Percentiles rank a stretch among this genome's conserved stretches.
These are phyloP conservation scores for Cyphomyrus plagiostoma DNA, from an alignment of 2,113 vertebrate species.

Conservation along the genomic window DNA sequence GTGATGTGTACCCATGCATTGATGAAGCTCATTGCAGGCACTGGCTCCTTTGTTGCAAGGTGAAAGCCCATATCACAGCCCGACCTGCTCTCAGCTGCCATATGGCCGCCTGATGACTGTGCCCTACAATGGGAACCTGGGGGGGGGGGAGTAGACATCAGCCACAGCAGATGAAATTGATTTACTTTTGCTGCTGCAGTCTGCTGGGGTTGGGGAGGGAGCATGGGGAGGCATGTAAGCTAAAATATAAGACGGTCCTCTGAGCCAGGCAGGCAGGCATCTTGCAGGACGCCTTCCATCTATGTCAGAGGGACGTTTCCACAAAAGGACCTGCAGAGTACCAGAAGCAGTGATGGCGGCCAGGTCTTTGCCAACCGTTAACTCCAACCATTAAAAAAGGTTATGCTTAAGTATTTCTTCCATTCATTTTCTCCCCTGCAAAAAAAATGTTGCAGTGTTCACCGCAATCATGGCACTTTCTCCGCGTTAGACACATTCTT, in stretches of 20 bases:
- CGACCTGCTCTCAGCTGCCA: constrained; percentile 77
- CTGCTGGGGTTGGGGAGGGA: constrained; percentile 19
- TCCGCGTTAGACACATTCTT: background rate
- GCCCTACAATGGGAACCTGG: constrained; percentile 51
- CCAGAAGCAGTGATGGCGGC: constrained; percentile 25
- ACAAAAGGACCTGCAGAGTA: constrained; percentile 21
- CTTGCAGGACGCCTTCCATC: constrained; percentile 36
- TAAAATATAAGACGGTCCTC: constrained; percentile 29
- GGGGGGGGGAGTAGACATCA: constrained; percentile 20
- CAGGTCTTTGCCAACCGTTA: constrained; percentile 24
- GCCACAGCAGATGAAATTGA: constrained; percentile 55
- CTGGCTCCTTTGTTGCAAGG: constrained; percentile 60
- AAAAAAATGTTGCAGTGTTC: background rate
- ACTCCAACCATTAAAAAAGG: background rate
- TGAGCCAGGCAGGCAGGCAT: constrained; percentile 38
- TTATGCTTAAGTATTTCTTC: background rate
- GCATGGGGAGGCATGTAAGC: constrained; percentile 44
- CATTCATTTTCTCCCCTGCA: background rate
- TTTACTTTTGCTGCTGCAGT: constrained; percentile 48
- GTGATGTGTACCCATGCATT: constrained; percentile 58
- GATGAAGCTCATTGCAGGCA: constrained; percentile 55
- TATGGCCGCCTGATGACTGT: constrained; percentile 67
- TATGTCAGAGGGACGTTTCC: constrained; percentile 28
- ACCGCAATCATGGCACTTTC: background rate
- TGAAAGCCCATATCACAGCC: constrained; percentile 44